A percentile compares a stretch with the other conserved stretches of the same genome.
phyloP scores from a whole-genome alignment of 2,113 vertebrate species.

The Mormyrus lacerda region DNA sequence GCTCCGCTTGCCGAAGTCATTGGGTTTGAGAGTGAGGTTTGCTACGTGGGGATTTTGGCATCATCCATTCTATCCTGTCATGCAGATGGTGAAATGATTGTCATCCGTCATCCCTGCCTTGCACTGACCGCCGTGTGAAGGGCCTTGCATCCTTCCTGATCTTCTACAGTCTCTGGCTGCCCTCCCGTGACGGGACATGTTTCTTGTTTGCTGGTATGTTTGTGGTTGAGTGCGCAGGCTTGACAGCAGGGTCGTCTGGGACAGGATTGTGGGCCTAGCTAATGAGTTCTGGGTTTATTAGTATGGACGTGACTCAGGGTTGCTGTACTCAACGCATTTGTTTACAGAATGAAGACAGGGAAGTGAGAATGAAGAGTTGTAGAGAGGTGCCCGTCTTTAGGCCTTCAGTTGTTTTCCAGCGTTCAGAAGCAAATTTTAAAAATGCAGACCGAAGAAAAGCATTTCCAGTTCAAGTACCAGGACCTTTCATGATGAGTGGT shows the following conservation, averaged over 20 bases:
- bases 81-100: neutral
- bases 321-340: neutral
- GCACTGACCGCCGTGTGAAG: neutral
- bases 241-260: neutral
- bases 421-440: neutral
- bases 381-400: neutral
- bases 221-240: neutral
- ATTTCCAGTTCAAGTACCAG: neutral
- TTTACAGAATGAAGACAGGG: neutral
- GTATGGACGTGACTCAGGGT: neutral
- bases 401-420: neutral
- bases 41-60: neutral
- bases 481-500: neutral
- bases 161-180: neutral
- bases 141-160: neutral
- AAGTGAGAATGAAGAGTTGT: neutral
- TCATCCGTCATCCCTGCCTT: neutral
- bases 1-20: neutral
- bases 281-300: neutral
- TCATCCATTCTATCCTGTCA: neutral
- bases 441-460: neutral
- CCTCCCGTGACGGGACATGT: neutral
- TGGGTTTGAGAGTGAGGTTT: neutral
- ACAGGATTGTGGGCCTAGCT: neutral
- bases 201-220: neutral